These are phyloP conservation scores for Geopemphigus sp. DNA, from an alignment of 1,140 invertebrate genomes.

Conservation along the genomic window DNA sequence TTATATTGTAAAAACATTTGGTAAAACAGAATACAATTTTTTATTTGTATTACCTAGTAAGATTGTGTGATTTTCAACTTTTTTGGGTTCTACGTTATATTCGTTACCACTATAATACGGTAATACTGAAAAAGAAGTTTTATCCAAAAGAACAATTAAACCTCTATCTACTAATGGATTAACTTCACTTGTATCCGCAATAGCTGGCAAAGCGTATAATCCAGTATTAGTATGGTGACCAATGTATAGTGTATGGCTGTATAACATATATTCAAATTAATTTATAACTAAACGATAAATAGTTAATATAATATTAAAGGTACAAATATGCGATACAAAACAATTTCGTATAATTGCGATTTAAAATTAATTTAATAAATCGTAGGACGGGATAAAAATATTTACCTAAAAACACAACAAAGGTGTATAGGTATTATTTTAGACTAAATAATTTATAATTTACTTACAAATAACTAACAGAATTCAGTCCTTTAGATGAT, in stretches of 20 bases:
- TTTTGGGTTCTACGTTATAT: slow-evolving; percentile 39
- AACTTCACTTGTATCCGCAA: slow-evolving; percentile 76
- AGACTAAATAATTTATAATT: slow-evolving; percentile 1
- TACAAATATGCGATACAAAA: too few species aligned
- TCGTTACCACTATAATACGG: slow-evolving; percentile 44
- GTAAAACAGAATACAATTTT: slow-evolving; percentile 5
- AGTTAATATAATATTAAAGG: too few species aligned
- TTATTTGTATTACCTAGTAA: slow-evolving; percentile 50
- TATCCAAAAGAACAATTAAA: slow-evolving; percentile 43
- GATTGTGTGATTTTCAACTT: slow-evolving; percentile 59
- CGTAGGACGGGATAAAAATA: neutral
- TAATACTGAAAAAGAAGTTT: slow-evolving; percentile 46
- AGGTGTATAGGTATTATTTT: neutral
- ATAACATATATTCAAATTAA: slow-evolving; percentile 54
- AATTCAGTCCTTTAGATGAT: slow-evolving; percentile 36
- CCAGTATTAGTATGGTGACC: slow-evolving; percentile 80
- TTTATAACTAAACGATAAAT: neutral
- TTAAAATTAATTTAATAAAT: neutral
- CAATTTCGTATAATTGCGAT: too few species aligned
- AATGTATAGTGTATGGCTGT: slow-evolving; percentile 87
- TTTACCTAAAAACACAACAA: too few species aligned
- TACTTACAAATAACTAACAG: slow-evolving; percentile 47
- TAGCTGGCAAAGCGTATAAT: slow-evolving; percentile 84
- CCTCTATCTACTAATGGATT: slow-evolving; percentile 46
- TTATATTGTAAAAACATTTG: slow-evolving; percentile 33